Evolutionary conservation across 2,113 vertebrate species (phyloP).

Genomic region (Gasterosteus nipponicus): DNA sequence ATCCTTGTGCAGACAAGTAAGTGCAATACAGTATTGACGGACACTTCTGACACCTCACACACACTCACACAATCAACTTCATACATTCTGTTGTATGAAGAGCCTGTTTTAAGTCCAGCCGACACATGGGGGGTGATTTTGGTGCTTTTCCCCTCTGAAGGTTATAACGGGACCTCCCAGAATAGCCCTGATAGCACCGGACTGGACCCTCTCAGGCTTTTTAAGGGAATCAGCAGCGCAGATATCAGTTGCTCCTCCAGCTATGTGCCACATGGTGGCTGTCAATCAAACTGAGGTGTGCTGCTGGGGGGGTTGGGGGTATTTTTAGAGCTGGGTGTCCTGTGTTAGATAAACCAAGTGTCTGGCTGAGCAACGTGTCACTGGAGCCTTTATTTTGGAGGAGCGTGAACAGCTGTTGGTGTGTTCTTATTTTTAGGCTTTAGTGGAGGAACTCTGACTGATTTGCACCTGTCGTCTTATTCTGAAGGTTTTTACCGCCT

Average conservation of each 20-base stretch:
- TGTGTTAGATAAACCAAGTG: constrained; percentile 59
- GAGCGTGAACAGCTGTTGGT: constrained; percentile 34
- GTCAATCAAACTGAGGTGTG: constrained; percentile 86
- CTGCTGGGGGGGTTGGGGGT: constrained; percentile 46
- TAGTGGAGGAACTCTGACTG: neutral
- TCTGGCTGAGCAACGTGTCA: constrained; percentile 19
- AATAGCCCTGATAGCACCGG: constrained; percentile 95
- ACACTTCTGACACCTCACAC: neutral
- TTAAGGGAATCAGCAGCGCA: constrained; percentile 96
- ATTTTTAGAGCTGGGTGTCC: constrained; percentile 92
- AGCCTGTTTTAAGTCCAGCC: neutral
- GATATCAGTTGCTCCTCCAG: constrained; percentile 89
- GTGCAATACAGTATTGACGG: constrained; percentile 63
- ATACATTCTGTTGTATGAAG: neutral
- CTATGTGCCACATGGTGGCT: constrained; percentile 95
- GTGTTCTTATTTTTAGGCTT: neutral
- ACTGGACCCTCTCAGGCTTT: constrained; percentile 89
- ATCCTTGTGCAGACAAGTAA: constrained; percentile 96
- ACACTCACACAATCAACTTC: neutral
- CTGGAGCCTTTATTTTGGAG: constrained; percentile 44
- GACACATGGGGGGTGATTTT: neutral
- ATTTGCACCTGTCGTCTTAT: neutral
- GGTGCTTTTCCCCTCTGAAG: constrained; percentile 76
- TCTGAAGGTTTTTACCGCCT: neutral
- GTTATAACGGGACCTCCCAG: constrained; percentile 87